phyloP scores from a whole-genome alignment of 2,113 vertebrate species.

The Mobula birostris region DNA sequence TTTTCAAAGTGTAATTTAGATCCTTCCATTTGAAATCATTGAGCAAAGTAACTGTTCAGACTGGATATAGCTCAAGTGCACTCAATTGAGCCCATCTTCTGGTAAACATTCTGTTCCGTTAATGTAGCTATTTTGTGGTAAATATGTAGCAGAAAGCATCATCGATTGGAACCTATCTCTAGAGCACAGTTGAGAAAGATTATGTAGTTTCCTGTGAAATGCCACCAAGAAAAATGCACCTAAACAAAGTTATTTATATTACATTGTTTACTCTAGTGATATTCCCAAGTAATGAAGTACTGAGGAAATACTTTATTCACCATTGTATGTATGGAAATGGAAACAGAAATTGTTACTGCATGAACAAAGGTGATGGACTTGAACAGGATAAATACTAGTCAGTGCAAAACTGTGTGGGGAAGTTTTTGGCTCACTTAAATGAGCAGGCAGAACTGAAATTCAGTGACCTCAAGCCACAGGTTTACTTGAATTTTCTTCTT shows the following conservation, averaged over 20 bases:
- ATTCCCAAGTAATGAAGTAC: neutral
- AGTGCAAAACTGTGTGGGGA: too few species aligned
- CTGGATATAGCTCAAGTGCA: neutral
- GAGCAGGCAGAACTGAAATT: too few species aligned
- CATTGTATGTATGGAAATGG: neutral
- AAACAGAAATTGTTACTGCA: neutral
- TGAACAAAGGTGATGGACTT: neutral
- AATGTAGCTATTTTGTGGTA: neutral
- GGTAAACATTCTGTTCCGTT: too few species aligned
- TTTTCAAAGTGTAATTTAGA: neutral
- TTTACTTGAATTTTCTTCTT: too few species aligned
- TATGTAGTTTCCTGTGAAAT: neutral
- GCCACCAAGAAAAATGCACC: neutral
- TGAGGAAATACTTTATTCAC: neutral
- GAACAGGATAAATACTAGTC: neutral
- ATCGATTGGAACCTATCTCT: neutral
- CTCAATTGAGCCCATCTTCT: neutral
- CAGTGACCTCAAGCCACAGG: too few species aligned
- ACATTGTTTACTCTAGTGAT: neutral
- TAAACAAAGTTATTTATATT: neutral
- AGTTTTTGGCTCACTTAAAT: too few species aligned
- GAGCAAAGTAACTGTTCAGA: neutral
- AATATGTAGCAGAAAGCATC: neutral
- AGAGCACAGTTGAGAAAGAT: neutral
- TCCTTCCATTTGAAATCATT: neutral